These are phyloP conservation scores for Sinopyrophorus schimmeli DNA, from an alignment of 2,888 invertebrate genomes.

Conservation along the genomic window DNA sequence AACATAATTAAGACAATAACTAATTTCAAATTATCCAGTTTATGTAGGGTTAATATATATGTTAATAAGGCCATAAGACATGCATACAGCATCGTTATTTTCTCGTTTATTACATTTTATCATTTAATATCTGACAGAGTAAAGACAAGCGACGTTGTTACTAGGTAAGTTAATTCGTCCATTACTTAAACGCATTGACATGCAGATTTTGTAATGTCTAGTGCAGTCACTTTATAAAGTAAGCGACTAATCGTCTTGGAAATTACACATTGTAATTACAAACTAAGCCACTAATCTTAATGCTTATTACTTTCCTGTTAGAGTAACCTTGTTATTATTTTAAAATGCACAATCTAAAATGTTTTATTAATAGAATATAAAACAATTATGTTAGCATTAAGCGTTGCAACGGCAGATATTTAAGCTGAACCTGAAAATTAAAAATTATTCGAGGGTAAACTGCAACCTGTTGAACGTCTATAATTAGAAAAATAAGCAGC, in stretches of 20 bases:
- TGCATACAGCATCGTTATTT: conserved; percentile 46
- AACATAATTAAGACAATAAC: conserved; percentile 12
- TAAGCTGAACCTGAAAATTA: conserved; percentile 38
- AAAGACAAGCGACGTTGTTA: conserved; percentile 32
- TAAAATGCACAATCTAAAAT: too few relatives aligned
- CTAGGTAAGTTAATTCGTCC: conserved; percentile 33
- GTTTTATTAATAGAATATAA: too few relatives aligned
- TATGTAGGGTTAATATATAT: conserved; percentile 51
- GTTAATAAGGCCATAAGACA: conserved; percentile 50
- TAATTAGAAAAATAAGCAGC: conserved; percentile 42
- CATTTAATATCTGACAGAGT: conserved; percentile 41
- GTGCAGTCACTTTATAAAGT: conserved; percentile 14
- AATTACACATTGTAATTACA: too few relatives aligned
- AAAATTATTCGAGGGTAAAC: conserved; percentile 43
- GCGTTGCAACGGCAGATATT: too few relatives aligned
- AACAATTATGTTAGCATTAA: too few relatives aligned
- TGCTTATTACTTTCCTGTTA: too few relatives aligned
- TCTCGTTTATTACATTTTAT: conserved; percentile 47
- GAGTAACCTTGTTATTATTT: too few relatives aligned
- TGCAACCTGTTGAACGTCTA: conserved; percentile 43
- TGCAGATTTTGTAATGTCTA: conserved; percentile 33
- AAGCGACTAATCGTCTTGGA: too few relatives aligned
- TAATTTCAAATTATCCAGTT: conserved; percentile 40
- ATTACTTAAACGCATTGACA: conserved; percentile 38
- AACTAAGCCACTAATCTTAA: too few relatives aligned